Evolutionary conservation across 2,888 invertebrate species (phyloP).

Genomic region (Deladenus siricidicola): DNA sequence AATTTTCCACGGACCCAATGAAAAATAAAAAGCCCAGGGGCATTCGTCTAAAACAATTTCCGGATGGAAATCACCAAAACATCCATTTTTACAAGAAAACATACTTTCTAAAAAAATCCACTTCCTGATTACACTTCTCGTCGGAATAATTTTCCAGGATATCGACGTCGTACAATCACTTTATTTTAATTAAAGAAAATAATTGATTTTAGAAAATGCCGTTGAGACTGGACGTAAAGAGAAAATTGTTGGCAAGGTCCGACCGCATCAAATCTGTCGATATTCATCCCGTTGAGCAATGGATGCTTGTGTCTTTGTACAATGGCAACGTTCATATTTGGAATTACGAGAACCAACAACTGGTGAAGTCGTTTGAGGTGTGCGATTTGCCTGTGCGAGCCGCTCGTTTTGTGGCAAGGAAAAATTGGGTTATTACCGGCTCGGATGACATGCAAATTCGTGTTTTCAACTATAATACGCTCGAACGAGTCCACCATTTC

Average conservation of each 20-base stretch:
- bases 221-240: constrained; percentile 77
- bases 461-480: constrained; percentile 94
- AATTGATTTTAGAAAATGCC: constrained; percentile 18
- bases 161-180: no score
- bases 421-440: constrained; percentile 96
- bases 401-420: constrained; percentile 88
- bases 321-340: constrained; percentile 98
- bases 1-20: no score
- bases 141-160: no score
- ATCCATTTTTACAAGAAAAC: no score
- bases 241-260: constrained; percentile 89
- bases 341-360: constrained; percentile 85
- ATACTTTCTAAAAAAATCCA: no score
- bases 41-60: no score
- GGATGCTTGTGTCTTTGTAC: constrained; percentile 95
- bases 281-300: constrained; percentile 91
- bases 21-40: no score
- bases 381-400: constrained; percentile 93
- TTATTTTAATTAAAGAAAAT: no score
- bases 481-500: constrained; percentile 82
- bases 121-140: no score
- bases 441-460: constrained; percentile 69
- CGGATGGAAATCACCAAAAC: no score
- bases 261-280: constrained; percentile 97
- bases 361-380: constrained; percentile 62